These are phyloP conservation scores for Ditula angustiorana DNA, from an alignment of 2,888 invertebrate species.

Conservation along the genomic window DNA sequence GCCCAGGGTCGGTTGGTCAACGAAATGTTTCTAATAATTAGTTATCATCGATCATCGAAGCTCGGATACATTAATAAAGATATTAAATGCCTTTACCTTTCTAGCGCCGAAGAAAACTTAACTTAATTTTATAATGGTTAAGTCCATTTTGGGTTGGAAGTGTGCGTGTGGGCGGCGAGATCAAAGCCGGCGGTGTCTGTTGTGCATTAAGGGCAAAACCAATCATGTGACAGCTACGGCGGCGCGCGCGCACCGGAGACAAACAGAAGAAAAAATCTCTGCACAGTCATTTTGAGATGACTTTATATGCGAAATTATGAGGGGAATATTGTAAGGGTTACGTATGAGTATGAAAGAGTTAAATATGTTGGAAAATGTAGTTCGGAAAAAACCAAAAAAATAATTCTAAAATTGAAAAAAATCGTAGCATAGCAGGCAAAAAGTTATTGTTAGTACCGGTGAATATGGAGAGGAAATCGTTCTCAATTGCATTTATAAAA, in stretches of 20 bases:
- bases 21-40: constrained; percentile 82
- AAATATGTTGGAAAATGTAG: too few relatives aligned
- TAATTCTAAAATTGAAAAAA: too few relatives aligned
- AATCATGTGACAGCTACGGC: constrained; percentile 72
- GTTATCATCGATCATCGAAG: constrained; percentile 81
- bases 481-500: too few relatives aligned
- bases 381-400: too few relatives aligned
- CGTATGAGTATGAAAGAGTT: too few relatives aligned
- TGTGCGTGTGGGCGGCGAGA: constrained; percentile 61
- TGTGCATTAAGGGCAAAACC: constrained; percentile 71
- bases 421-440: too few relatives aligned
- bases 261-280: constrained; percentile 61
- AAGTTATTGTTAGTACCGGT: too few relatives aligned
- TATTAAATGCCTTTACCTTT: constrained; percentile 73
- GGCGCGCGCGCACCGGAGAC: constrained; percentile 44
- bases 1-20: constrained; percentile 67
- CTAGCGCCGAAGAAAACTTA: constrained; percentile 39
- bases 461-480: too few relatives aligned
- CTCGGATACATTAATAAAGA: constrained; percentile 80
- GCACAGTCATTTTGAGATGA: constrained; percentile 56
- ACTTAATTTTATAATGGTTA: constrained; percentile 39
- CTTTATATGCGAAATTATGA: constrained; percentile 47
- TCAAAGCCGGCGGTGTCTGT: constrained; percentile 71
- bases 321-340: too few relatives aligned
- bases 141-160: constrained; percentile 38